These are phyloP conservation scores for Phaonia tiefii DNA, from an alignment of 2,888 invertebrate genomes.

Conservation along the genomic window DNA sequence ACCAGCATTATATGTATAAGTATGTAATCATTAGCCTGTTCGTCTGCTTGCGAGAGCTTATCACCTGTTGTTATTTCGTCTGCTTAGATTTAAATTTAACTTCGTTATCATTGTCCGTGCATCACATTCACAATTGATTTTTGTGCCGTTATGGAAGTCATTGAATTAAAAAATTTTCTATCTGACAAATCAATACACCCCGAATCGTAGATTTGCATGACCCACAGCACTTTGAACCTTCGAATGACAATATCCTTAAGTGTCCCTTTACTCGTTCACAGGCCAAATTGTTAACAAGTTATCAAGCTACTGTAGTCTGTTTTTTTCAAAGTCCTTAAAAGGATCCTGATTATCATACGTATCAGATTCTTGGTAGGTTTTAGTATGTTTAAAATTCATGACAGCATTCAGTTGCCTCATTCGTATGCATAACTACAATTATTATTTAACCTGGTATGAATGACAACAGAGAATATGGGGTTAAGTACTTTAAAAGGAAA, in stretches of 20 bases:
- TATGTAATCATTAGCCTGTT: neutral
- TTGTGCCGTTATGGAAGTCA: neutral
- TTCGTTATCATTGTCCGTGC: conserved; percentile 1
- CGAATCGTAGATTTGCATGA: conserved; percentile 12
- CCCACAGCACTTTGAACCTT: conserved; percentile 31
- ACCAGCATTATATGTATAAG: neutral
- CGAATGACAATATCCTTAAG: neutral
- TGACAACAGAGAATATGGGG: too few species aligned
- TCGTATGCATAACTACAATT: conserved; percentile 26
- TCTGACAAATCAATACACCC: neutral
- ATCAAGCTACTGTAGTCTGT: neutral
- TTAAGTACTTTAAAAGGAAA: too few species aligned
- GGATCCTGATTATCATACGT: neutral
- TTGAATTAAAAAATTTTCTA: conserved; percentile 1
- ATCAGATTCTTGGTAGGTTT: neutral
- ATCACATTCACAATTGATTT: conserved; percentile 1
- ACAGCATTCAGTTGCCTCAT: conserved; percentile 32
- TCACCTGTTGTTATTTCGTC: neutral
- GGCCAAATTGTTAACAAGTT: conserved; percentile 40
- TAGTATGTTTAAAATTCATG: conserved; percentile 47
- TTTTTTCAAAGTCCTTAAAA: conserved; percentile 16
- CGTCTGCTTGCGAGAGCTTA: neutral
- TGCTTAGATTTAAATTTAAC: too few species aligned
- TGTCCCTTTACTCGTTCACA: neutral
- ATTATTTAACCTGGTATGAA: conserved; percentile 10